A percentile compares a stretch with the other conserved stretches of the same genome.
phyloP scores from a whole-genome alignment of 2,797 vertebrate genomes.

The Dallia pectoralis region DNA sequence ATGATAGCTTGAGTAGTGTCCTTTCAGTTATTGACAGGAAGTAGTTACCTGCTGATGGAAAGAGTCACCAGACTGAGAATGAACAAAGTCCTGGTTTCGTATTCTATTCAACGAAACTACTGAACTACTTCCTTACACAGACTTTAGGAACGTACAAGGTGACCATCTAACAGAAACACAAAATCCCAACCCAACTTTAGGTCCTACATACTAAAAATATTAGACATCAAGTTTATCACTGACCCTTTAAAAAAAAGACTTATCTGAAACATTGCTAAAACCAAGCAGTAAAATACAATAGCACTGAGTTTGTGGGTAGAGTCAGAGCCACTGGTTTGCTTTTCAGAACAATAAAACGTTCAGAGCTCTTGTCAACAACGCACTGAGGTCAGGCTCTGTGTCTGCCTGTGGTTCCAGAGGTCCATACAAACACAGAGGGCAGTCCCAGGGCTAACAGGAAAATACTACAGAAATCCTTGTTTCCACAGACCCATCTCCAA shows the following conservation, averaged over 20 bases:
- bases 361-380: conserved; percentile 56
- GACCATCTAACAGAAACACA: neutral
- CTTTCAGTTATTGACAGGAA: conserved; percentile 23
- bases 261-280: neutral
- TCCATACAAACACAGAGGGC: conserved; percentile 43
- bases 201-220: neutral
- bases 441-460: neutral
- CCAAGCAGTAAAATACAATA: neutral
- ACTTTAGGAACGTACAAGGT: neutral
- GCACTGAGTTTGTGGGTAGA: conserved; percentile 14
- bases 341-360: conserved; percentile 59
- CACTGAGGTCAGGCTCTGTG: conserved; percentile 30
- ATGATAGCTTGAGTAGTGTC: conserved; percentile 24
- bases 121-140: neutral
- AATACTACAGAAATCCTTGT: neutral
- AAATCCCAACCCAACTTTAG: neutral
- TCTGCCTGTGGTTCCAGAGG: conserved; percentile 27
- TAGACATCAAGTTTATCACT: neutral
- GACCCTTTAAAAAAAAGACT: neutral
- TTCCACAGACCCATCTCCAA: neutral
- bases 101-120: too few relatives aligned
- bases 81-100: neutral
- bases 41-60: neutral
- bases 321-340: conserved; percentile 57
- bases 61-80: neutral